Evolutionary conservation across 2,113 vertebrate species (phyloP).

Genomic region (Sinocyclocheilus anshuiensis): DNA sequence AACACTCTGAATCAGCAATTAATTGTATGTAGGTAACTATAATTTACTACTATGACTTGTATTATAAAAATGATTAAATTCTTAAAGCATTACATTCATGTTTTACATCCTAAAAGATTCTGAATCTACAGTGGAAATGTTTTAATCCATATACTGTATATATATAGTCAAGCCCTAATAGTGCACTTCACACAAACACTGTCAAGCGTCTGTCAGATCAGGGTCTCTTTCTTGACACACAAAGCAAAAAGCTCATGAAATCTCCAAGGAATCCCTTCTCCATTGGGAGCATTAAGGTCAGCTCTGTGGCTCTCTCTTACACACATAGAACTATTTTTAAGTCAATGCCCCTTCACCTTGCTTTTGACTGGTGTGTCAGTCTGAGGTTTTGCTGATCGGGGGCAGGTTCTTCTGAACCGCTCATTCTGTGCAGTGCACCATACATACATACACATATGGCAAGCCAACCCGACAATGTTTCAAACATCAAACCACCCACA

Average conservation of each 20-base stretch:
- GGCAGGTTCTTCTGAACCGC: not conserved
- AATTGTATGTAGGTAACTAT: not conserved
- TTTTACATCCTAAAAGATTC: not conserved
- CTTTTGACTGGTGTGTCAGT: slow-evolving; percentile 13
- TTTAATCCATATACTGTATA: too few relatives aligned
- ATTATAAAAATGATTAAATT: not conserved
- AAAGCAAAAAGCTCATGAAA: slow-evolving; percentile 3
- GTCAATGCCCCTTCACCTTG: slow-evolving; percentile 43
- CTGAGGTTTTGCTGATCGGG: slow-evolving; percentile 20
- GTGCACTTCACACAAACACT: not conserved
- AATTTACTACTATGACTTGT: not conserved
- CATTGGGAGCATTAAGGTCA: slow-evolving; percentile 21
- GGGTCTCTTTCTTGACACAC: slow-evolving; percentile 33
- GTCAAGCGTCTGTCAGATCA: slow-evolving; percentile 15
- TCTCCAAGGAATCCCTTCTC: slow-evolving; percentile 26
- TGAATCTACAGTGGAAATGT: not conserved
- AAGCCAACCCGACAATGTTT: not conserved
- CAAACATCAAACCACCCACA: not conserved
- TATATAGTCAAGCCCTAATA: too few relatives aligned
- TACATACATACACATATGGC: not conserved
- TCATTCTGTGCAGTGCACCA: not conserved
- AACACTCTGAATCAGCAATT: not conserved
- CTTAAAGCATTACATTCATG: not conserved
- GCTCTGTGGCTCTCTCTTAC: not conserved
- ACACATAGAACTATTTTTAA: slow-evolving; percentile 46